phyloP scores from a whole-genome alignment of 2,113 vertebrate species.

The Galeopterus variegatus region DNA sequence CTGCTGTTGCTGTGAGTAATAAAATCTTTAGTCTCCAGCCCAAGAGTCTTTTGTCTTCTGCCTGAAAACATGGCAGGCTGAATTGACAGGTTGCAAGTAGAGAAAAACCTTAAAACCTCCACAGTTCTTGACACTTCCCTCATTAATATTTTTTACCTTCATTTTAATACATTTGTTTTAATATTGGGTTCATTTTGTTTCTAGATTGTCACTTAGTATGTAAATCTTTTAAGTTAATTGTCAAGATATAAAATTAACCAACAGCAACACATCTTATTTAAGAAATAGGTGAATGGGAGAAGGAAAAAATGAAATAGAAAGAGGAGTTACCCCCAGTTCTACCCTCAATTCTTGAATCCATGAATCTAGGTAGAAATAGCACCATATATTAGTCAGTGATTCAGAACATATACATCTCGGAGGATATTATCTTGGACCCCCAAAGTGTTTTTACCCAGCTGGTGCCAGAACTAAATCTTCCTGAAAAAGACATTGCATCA shows the following conservation, averaged over 20 bases:
- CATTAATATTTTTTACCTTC: background rate
- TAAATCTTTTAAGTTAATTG: background rate
- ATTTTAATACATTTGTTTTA: background rate
- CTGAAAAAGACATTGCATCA: background rate
- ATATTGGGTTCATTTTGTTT: background rate
- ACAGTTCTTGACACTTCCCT: background rate
- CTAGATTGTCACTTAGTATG: background rate
- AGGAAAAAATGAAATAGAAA: background rate
- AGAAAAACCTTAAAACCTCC: background rate
- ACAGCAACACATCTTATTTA: background rate
- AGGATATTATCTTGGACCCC: background rate
- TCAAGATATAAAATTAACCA: background rate
- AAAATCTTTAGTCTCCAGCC: conserved; percentile 29
- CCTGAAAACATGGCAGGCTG: background rate
- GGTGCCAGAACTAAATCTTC: background rate
- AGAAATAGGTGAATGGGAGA: background rate
- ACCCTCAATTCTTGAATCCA: background rate
- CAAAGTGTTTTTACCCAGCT: background rate
- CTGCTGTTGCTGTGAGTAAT: background rate
- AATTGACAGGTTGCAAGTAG: background rate
- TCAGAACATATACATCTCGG: background rate
- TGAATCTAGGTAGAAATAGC: background rate
- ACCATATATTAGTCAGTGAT: background rate
- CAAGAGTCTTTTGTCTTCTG: background rate
- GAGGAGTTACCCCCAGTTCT: background rate